Conservation (phyloP, 1,140 invertebrate genomes). For the Alviniconcha marisindica region DNA sequence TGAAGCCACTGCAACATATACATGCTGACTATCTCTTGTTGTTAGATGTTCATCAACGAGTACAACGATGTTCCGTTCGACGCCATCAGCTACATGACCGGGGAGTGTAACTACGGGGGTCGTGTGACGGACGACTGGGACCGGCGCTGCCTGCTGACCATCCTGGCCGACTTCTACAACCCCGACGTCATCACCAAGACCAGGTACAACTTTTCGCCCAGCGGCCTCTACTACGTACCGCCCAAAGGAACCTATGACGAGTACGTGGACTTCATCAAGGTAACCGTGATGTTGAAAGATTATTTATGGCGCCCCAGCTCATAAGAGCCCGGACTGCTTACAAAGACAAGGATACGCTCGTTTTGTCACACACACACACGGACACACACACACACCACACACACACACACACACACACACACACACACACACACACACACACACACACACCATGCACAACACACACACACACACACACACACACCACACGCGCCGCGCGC, state of each 20-base stretch:
- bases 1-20: slow-evolving; percentile 68
- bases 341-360: no score
- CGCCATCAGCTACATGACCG: slow-evolving; percentile 76
- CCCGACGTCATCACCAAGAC: slow-evolving; percentile 79
- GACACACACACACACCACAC: no score
- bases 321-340: no score
- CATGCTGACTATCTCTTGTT: background rate
- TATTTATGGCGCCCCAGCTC: no score
- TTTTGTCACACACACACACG: no score
- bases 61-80: slow-evolving; percentile 76
- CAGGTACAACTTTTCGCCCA: slow-evolving; percentile 80
- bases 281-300: no score
- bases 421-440: no score
- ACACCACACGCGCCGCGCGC: no score
- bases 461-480: no score
- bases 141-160: slow-evolving; percentile 72
- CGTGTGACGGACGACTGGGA: slow-evolving; percentile 77
- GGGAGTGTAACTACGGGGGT: slow-evolving; percentile 77
- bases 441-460: no score
- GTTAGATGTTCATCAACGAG: slow-evolving; percentile 75
- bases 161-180: slow-evolving; percentile 79
- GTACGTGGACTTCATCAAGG: slow-evolving; percentile 86
- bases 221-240: slow-evolving; percentile 85
- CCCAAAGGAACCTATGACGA: slow-evolving; percentile 83
- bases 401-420: no score